A percentile compares a stretch with the other conserved stretches of the same genome.
Evolutionary conservation across 2,888 invertebrate genomes (phyloP).

Genomic region (Pollenia griseotomentosa): DNA sequence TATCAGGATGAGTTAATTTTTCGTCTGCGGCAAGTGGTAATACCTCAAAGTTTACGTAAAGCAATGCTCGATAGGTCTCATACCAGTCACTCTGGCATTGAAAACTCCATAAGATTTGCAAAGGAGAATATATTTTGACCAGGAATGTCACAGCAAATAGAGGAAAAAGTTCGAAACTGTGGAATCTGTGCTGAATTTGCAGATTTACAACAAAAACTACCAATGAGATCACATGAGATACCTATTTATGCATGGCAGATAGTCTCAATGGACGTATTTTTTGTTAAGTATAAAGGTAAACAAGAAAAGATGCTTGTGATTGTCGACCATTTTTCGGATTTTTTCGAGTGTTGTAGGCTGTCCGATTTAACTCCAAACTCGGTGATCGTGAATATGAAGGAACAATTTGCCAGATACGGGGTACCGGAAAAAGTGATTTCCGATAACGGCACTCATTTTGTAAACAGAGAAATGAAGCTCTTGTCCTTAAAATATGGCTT

Average conservation of each 20-base stretch:
- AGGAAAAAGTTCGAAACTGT: conserved; percentile 15
- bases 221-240: conserved; percentile 12
- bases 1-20: no score
- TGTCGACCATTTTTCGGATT: conserved; percentile 13
- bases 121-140: conserved; percentile 14
- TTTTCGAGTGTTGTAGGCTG: neutral
- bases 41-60: no score
- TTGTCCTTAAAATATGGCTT: conserved; percentile 32
- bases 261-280: conserved; percentile 36
- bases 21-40: no score
- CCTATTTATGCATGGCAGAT: conserved; percentile 16
- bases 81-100: conserved; percentile 24
- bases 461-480: conserved; percentile 3
- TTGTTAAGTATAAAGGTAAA: conserved; percentile 15
- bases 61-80: neutral
- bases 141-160: neutral
- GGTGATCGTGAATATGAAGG: neutral
- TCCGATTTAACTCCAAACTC: neutral
- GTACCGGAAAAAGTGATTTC: conserved; percentile 21
- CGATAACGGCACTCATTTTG: conserved; percentile 34
- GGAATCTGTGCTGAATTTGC: conserved; percentile 6
- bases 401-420: conserved; percentile 23
- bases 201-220: conserved; percentile 11
- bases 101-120: conserved; percentile 1
- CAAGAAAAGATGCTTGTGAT: conserved; percentile 12